Evolutionary conservation across 1,140 invertebrate genomes (phyloP).

Genomic region (Drosophila melanica): DNA sequence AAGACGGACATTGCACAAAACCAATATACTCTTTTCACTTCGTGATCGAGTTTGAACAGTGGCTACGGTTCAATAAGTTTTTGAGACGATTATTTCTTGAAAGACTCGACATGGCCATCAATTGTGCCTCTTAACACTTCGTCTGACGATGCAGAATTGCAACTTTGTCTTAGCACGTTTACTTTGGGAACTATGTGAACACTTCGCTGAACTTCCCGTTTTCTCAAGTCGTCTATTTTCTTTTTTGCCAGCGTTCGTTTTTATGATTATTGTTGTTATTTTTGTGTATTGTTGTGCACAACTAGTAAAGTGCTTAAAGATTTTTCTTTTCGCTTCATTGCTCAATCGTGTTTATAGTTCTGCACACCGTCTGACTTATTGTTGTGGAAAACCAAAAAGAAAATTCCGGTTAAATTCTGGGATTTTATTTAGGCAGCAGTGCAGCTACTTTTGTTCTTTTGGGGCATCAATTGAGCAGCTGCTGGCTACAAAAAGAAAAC

Average conservation of each 20-base stretch:
- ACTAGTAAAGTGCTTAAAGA: slow-evolving; percentile 40
- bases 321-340: slow-evolving; percentile 73
- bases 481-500: neutral
- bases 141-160: slow-evolving; percentile 19
- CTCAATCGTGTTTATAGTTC: slow-evolving; percentile 64
- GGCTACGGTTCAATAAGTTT: slow-evolving; percentile 7
- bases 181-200: slow-evolving; percentile 50
- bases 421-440: neutral
- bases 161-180: slow-evolving; percentile 47
- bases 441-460: too few species aligned
- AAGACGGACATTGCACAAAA: too few species aligned
- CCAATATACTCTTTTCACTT: too few species aligned
- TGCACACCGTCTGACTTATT: slow-evolving; percentile 29
- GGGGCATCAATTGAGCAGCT: neutral
- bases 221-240: slow-evolving; percentile 48
- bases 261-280: slow-evolving; percentile 23
- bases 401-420: neutral
- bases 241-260: neutral
- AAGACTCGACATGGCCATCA: neutral
- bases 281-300: slow-evolving; percentile 2
- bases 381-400: slow-evolving; percentile 3
- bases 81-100: slow-evolving; percentile 13
- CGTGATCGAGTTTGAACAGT: too few species aligned
- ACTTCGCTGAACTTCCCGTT: slow-evolving; percentile 53
- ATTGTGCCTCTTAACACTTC: slow-evolving; percentile 14